These are phyloP conservation scores for Pantherophis vulpinus DNA, from an alignment of 2,797 vertebrate species.

Conservation along the genomic window DNA sequence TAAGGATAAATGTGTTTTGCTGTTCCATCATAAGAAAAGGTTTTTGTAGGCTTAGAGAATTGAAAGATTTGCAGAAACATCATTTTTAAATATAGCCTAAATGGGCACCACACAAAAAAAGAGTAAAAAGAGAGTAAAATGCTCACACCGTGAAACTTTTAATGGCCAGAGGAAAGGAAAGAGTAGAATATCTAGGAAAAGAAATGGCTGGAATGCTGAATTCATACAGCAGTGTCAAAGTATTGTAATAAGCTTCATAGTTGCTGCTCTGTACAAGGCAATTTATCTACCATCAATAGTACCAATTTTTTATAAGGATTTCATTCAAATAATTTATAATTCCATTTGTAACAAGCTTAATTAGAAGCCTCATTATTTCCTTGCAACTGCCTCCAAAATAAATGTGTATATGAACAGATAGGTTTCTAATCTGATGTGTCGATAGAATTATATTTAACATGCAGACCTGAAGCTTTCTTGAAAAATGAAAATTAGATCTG, in stretches of 20 bases:
- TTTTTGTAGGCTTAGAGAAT: not conserved
- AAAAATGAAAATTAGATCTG: conserved; percentile 12
- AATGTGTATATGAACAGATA: not conserved
- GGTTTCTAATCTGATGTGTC: conserved; percentile 5
- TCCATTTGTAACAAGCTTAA: not conserved
- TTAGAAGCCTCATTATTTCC: not conserved
- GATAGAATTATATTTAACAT: not conserved
- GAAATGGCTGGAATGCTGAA: not conserved
- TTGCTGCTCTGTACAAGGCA: not conserved
- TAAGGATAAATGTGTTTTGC: not conserved
- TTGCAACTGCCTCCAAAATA: conserved; percentile 1
- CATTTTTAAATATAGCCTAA: not conserved
- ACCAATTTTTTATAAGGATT: not conserved
- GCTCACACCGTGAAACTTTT: not conserved
- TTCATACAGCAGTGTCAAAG: not conserved
- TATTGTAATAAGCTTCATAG: not conserved
- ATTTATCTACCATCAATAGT: not conserved
- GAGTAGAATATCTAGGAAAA: not conserved
- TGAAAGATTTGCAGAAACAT: not conserved
- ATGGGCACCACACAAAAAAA: not conserved
- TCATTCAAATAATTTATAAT: conserved; percentile 4
- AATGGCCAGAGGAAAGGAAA: not conserved
- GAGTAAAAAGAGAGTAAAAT: not conserved
- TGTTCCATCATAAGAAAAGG: not conserved
- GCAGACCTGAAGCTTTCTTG: not conserved